A percentile compares a stretch with the other conserved stretches of the same genome.
Conservation (phyloP, 2,797 vertebrate species). For the Chelonia mydas region DNA sequence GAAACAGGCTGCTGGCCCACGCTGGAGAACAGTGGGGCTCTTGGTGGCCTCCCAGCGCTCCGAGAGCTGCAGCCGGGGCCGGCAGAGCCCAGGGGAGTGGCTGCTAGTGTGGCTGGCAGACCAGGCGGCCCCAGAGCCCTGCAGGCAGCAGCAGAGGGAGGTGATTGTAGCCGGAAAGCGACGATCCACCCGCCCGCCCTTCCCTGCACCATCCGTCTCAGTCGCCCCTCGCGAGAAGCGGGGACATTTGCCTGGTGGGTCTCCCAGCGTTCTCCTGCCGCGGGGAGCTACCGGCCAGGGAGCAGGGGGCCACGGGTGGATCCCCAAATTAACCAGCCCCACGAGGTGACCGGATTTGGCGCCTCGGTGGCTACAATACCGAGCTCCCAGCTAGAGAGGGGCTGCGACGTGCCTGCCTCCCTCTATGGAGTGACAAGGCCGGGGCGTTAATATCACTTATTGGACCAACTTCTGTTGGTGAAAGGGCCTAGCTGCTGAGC, state of each 20-base stretch:
- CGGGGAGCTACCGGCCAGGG: too few species aligned
- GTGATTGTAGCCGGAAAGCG: neutral
- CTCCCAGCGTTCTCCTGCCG: neutral
- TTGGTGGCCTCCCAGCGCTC: too few species aligned
- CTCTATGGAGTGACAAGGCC: neutral
- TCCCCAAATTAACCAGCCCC: neutral
- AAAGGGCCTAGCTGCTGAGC: neutral
- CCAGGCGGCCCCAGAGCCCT: too few species aligned
- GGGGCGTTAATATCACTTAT: neutral
- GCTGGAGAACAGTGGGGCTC: too few species aligned
- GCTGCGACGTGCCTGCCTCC: neutral
- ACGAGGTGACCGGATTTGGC: fast-evolving
- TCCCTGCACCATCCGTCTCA: too few species aligned
- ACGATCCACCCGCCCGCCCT: neutral
- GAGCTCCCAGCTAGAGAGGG: neutral
- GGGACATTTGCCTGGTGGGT: neutral
- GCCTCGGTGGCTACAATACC: neutral
- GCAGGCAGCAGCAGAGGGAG: neutral
- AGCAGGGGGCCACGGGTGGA: neutral
- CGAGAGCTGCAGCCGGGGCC: neutral
- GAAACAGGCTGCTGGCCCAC: too few species aligned
- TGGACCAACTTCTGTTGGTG: neutral
- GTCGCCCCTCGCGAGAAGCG: neutral
- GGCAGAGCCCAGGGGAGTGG: neutral
- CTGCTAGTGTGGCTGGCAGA: neutral